phyloP scores from a whole-genome alignment of 2,888 invertebrate genomes.

The Brachypalpus laphriformis region DNA sequence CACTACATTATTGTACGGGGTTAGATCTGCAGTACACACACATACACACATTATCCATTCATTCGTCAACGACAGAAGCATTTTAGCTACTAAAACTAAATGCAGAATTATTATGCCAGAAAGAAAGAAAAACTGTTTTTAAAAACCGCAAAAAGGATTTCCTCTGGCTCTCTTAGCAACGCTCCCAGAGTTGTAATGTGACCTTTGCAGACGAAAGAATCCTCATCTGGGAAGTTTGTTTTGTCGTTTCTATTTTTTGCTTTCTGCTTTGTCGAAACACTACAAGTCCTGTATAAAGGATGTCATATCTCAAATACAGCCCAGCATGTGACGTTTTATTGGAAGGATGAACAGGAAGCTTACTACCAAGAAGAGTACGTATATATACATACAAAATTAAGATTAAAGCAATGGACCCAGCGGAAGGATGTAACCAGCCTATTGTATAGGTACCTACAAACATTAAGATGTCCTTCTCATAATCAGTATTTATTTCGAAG shows the following conservation, averaged over 20 bases:
- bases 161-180: neutral
- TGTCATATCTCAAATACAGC: conserved; percentile 49
- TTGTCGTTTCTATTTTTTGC: neutral
- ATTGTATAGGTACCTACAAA: neutral
- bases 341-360: neutral
- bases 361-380: conserved; percentile 8
- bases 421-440: conserved; percentile 33
- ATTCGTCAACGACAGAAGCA: conserved; percentile 21
- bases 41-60: neutral
- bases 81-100: neutral
- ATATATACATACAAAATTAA: conserved; percentile 53
- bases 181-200: conserved; percentile 19
- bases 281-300: neutral
- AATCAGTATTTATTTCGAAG: conserved; percentile 58
- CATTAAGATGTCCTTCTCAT: conserved; percentile 28
- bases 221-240: conserved; percentile 38
- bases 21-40: neutral
- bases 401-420: conserved; percentile 55
- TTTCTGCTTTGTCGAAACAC: neutral
- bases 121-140: neutral
- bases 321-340: conserved; percentile 50
- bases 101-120: conserved; percentile 8
- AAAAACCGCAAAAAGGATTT: conserved; percentile 52
- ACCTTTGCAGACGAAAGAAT: conserved; percentile 44
- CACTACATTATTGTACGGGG: neutral